Base-by-base conservation (phyloP, 2,888 invertebrate genomes). In the Muscina levida region DNA sequence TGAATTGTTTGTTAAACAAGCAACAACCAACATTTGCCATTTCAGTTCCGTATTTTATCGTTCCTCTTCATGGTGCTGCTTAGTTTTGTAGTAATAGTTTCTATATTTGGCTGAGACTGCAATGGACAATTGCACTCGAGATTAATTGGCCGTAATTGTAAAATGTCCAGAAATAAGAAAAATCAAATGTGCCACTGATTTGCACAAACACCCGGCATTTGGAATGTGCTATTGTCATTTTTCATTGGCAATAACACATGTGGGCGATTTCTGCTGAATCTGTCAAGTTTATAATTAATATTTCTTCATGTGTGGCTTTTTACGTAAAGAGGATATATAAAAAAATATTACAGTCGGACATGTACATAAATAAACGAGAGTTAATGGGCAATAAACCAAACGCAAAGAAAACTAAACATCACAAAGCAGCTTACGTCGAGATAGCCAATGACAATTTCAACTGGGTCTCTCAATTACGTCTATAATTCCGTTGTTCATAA, bases 131-230 rank as follows among this genome's bases (percentile, higher is more conserved):
- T 53, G 51, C 53, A 53, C 53, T 53, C n/a, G 2, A 22, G 39
- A 68, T 53, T 68, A 53, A 68, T 24, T 68, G 68, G 39, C 39
- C 53, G 51, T n/a, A 42, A 42, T 53, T 39, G 53, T 42, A 53
- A 53, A 17, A 39, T 68, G 19, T 22, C 39, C 53, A 53, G 68
- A 68, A 53, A 62, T 62, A 42, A 42, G 44, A 44, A 24, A 68
- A 46, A 42, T n/a, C 17, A 39, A 53, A 31, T 68, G 24, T 17
- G 13, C 37, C 31, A 48, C 19, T 17, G 11, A 37, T 17, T 51
- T 4, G 15, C 2, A n/a, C 48, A n/a, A 22, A 39, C 11, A 15
- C 22, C 48, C 26, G 46, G 10, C 17, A 48, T 66, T 66, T 24
- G 19, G 15, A 66, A 10, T 59, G 31, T n/a, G 17, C 10, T 15